These are phyloP conservation scores for Brotogeris chrysoptera DNA, from an alignment of 2,797 vertebrate genomes.

Conservation along the genomic window DNA sequence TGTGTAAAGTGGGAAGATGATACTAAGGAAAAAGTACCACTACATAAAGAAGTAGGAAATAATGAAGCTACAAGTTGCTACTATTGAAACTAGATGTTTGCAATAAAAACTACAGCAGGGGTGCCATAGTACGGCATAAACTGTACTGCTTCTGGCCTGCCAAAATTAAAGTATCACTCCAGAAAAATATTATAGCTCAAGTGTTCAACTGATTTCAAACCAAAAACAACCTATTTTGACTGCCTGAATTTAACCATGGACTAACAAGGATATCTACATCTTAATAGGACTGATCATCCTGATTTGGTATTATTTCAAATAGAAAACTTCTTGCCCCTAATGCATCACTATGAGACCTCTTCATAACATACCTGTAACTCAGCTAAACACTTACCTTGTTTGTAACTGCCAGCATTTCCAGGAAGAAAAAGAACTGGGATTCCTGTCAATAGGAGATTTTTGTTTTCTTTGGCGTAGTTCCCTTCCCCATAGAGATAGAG, in stretches of 20 bases:
- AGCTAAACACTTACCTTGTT: constrained; percentile 83
- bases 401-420: constrained; percentile 96
- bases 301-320: background rate
- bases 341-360: background rate
- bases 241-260: background rate
- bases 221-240: background rate
- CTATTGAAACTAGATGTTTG: background rate
- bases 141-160: background rate
- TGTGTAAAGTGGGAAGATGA: background rate
- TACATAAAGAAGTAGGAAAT: background rate
- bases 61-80: background rate
- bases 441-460: constrained; percentile 85
- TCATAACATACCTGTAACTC: background rate
- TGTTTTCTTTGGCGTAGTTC: constrained; percentile 87
- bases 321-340: background rate
- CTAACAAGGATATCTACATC: background rate
- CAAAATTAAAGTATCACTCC: background rate
- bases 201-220: background rate
- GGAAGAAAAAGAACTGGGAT: constrained; percentile 97
- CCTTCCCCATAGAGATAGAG: constrained; percentile 97
- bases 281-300: background rate
- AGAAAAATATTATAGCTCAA: background rate
- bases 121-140: background rate
- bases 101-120: background rate
- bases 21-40: background rate